Conservation (phyloP, 1,140 invertebrate species). For the Drosophila equinoxialis region DNA sequence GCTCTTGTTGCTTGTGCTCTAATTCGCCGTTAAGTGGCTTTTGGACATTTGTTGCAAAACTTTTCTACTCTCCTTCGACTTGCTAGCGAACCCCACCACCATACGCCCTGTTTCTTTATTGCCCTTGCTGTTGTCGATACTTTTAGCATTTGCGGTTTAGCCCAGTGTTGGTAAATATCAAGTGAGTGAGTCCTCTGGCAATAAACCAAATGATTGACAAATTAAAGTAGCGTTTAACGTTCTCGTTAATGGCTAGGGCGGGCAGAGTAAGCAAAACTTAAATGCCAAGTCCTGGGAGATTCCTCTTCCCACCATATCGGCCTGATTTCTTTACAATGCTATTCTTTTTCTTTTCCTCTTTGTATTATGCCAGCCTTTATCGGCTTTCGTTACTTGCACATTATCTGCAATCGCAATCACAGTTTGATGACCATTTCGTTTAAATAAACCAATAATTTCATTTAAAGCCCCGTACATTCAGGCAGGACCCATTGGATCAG, state of each 20-base stretch:
- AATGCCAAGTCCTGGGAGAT: neutral
- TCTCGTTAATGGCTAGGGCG: neutral
- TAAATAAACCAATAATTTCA: slow-evolving; percentile 79
- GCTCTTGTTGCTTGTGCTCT: slow-evolving; percentile 64
- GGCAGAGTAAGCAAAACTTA: neutral
- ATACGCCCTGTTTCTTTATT: slow-evolving; percentile 16
- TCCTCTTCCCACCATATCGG: neutral
- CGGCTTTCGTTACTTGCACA: slow-evolving; percentile 27
- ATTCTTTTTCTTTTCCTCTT: neutral
- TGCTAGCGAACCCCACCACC: neutral
- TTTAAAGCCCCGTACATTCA: slow-evolving; percentile 60
- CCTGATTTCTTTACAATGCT: slow-evolving; percentile 7
- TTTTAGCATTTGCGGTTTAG: slow-evolving; percentile 34
- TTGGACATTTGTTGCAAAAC: slow-evolving; percentile 76
- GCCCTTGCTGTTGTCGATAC: slow-evolving; percentile 48
- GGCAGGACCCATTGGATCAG: slow-evolving; percentile 24
- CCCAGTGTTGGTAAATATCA: slow-evolving; percentile 50
- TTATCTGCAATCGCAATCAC: slow-evolving; percentile 62
- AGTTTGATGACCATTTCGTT: slow-evolving; percentile 68
- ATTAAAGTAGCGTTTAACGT: slow-evolving; percentile 7
- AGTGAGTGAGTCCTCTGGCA: slow-evolving; percentile 34
- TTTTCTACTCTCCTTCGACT: slow-evolving; percentile 34
- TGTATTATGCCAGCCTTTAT: neutral
- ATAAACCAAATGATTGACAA: slow-evolving; percentile 46
- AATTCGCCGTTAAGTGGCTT: slow-evolving; percentile 79